Evolutionary conservation across 2,113 vertebrate species (phyloP), one percentile per base, ranked within the genome.

Genomic region (Empidonax traillii): DNA sequence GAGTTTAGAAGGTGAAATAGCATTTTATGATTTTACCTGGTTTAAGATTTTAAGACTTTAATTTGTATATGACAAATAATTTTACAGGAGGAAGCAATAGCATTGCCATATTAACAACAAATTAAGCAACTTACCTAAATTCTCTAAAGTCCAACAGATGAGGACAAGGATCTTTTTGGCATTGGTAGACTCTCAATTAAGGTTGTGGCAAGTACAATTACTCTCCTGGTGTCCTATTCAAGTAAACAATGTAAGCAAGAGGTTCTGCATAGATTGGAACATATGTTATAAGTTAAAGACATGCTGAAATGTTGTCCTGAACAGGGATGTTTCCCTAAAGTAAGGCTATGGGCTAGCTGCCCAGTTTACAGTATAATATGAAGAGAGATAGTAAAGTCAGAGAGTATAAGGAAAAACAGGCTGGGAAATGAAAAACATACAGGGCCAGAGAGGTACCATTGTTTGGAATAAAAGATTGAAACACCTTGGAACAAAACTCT

Each of bases 401-500:
- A 53, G 30, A 80, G 16, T 39, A 15, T 27, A 77, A 68, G n/a
- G n/a, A 73, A 75, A 31, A 76, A 25, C 13, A 74, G 27, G 8
- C 55, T 73, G 33, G 51, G 63, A 51, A 95, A 80, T 63, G 33
- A 19, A 76, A 91, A 90, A 35, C 46, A 49, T 82, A 16, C 30
- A 53, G 12, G 33, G 31, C 30, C 8, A 16, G 59, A 41, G 59
- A 62, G 14, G 35, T 51, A 53, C 23, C 21, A 76, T 86, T 94
- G 68, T 94, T 94, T 93, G 53, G 52, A 96, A 76, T 62, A 89
- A 89, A 94, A 93, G 52, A 95, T 73, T 85, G 90, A 95, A 97
- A 91, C 27, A 72, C 52, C 56, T 87, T 87, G 77, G 61, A 90
- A 89, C 51, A 92, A 92, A 91, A 79, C 33, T 85, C 93, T 81